Evolutionary conservation across 1,140 invertebrate genomes (phyloP).

Genomic region (Physella acuta): DNA sequence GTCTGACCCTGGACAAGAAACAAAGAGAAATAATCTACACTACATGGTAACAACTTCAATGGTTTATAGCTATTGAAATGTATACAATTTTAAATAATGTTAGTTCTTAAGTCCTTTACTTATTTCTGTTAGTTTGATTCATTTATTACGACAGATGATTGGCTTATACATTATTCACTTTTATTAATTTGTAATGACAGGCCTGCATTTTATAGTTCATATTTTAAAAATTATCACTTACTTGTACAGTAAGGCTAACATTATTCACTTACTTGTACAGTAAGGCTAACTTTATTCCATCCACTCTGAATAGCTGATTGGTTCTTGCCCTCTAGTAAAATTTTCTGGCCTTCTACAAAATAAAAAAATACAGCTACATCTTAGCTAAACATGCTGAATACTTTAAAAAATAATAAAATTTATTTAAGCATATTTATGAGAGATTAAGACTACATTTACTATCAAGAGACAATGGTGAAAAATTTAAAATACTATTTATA

Average conservation of each 20-base stretch:
- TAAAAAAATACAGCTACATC: no score
- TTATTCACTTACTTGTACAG: conserved; percentile 15
- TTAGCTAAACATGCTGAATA: no score
- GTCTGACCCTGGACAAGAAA: conserved; percentile 26
- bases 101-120: not conserved
- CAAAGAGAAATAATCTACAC: not conserved
- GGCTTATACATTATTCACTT: not conserved
- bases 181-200: not conserved
- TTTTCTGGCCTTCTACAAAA: not conserved
- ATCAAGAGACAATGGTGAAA: no score
- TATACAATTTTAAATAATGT: not conserved
- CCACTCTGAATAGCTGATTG: not conserved
- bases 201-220: not conserved
- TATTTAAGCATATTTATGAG: no score
- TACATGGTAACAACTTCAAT: not conserved
- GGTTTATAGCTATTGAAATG: not conserved
- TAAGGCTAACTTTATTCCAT: not conserved
- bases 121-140: not conserved
- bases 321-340: not conserved
- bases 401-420: no score
- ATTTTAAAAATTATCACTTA: not conserved
- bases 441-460: no score
- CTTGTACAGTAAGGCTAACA: no score
- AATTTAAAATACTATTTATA: no score
- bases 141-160: not conserved